phyloP scores from a whole-genome alignment of 92 coral and sea anemone genomes.

The Palythoa grandiflora region DNA sequence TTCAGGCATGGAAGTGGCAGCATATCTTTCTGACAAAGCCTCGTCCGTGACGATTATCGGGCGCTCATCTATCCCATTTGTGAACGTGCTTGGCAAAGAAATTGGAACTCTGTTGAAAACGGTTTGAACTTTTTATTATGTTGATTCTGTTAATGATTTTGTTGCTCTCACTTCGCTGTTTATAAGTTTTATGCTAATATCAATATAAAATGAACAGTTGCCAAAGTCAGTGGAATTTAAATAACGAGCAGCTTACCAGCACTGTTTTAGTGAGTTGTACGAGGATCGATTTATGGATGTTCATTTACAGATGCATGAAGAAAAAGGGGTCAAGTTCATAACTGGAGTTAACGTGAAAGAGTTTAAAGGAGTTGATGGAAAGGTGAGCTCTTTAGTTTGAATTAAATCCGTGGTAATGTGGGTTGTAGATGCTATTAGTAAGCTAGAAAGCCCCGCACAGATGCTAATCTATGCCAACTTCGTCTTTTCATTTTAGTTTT shows the following conservation, averaged over 20 bases:
- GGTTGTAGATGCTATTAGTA: too few relatives aligned
- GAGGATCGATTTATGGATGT: not conserved
- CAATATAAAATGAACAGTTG: not conserved
- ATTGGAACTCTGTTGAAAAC: constrained; percentile 86
- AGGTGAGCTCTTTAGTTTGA: constrained; percentile 51
- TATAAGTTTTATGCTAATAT: not conserved
- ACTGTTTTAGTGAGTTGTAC: too few relatives aligned
- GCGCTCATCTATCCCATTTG: constrained; percentile 84
- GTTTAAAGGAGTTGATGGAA: constrained; percentile 89
- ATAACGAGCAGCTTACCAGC: too few relatives aligned
- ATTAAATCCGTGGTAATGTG: too few relatives aligned
- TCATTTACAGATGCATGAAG: constrained; percentile 76
- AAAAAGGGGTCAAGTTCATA: constrained; percentile 90
- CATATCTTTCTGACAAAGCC: constrained; percentile 90
- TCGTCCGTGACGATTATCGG: constrained; percentile 89
- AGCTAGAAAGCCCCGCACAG: too few relatives aligned
- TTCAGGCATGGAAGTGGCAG: constrained; percentile 92
- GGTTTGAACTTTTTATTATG: constrained; percentile 53
- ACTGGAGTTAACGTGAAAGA: constrained; percentile 85
- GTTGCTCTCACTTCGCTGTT: not conserved
- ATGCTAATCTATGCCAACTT: not conserved
- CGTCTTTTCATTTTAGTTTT: too few relatives aligned
- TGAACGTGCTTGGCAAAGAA: constrained; percentile 80
- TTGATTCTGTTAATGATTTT: not conserved
- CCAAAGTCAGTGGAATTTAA: too few relatives aligned